Percentiles rank a stretch among this genome's conserved stretches.
phyloP scores from a whole-genome alignment of 2,797 vertebrate species.

The Aselliscus stoliczkanus region DNA sequence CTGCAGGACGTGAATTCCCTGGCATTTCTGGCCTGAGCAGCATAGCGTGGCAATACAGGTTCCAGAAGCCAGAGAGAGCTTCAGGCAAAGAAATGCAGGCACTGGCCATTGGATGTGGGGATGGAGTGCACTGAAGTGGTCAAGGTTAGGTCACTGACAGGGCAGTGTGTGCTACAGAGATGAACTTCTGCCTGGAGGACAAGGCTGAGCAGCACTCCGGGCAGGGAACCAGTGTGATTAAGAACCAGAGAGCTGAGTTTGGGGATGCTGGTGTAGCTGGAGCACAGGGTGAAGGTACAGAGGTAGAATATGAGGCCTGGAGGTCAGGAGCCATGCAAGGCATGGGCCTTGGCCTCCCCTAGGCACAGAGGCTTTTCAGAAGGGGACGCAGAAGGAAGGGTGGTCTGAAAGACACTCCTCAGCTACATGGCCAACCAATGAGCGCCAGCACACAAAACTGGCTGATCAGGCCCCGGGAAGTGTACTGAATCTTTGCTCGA shows the following conservation, averaged over 20 bases:
- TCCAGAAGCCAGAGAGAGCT: not conserved
- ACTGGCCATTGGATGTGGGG: not conserved
- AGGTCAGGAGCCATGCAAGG: not conserved
- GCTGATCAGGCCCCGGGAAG: not conserved
- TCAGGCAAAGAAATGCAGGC: not conserved
- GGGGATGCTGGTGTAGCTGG: not conserved
- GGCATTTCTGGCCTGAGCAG: not conserved
- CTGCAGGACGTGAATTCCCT: not conserved
- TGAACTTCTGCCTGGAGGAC: not conserved
- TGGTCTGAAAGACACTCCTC: not conserved
- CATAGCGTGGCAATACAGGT: not conserved
- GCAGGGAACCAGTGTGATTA: not conserved
- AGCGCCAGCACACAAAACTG: not conserved
- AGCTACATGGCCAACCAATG: not conserved
- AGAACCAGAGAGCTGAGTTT: not conserved
- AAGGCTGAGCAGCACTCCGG: not conserved
- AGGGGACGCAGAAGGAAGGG: not conserved
- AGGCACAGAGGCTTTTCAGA: not conserved
- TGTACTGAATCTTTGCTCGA: not conserved
- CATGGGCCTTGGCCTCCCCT: not conserved
- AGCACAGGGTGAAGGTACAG: not conserved
- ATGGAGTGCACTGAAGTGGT: fast-evolving
- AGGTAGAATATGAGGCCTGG: not conserved
- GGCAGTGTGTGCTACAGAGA: not conserved
- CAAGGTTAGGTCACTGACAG: not conserved